Evolutionary conservation across 2,888 invertebrate genomes (phyloP).

Genomic region (Neoitamus cyanurus): DNA sequence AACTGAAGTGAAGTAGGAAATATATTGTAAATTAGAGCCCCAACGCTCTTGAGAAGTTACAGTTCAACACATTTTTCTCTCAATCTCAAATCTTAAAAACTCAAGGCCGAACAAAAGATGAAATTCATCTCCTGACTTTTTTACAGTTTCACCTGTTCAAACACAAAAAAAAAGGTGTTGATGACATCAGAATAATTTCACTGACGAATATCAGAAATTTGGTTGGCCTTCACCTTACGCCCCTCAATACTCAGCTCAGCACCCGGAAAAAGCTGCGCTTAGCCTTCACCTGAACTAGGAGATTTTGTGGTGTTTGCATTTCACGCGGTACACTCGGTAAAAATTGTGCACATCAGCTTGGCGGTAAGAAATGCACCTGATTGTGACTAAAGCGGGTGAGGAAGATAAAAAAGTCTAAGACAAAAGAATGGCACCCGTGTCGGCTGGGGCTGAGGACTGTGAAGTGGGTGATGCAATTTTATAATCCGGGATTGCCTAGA

Average conservation of each 20-base stretch:
- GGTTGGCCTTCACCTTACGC: not conserved
- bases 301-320: not conserved
- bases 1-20: too few relatives aligned
- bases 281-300: not conserved
- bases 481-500: slow-evolving; percentile 22
- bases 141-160: not conserved
- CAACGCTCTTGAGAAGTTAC: too few relatives aligned
- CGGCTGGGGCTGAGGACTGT: too few relatives aligned
- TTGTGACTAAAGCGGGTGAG: not conserved
- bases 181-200: not conserved
- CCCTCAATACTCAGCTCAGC: not conserved
- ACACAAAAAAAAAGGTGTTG: not conserved
- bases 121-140: not conserved
- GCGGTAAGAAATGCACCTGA: not conserved
- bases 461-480: not conserved
- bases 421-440: not conserved
- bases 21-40: too few relatives aligned
- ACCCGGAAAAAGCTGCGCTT: not conserved
- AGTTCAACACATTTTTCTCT: too few relatives aligned
- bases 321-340: not conserved
- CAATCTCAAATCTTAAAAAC: not conserved
- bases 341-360: not conserved
- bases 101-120: not conserved
- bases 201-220: not conserved
- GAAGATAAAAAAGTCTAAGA: not conserved